Base-by-base conservation (phyloP, 2,797 vertebrate genomes). In the Mionectes olivaceus region DNA sequence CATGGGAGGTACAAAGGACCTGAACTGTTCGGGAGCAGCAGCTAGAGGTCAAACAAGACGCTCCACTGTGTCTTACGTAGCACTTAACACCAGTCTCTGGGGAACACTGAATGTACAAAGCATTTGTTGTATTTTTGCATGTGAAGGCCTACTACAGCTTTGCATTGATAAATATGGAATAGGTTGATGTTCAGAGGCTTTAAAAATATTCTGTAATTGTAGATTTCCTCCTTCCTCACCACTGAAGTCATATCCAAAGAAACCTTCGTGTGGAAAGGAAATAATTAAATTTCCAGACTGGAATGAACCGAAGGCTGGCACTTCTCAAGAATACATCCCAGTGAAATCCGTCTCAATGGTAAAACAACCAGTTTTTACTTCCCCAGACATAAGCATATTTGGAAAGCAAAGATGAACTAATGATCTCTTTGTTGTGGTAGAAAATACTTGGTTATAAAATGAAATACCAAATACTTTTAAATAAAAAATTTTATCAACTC, bases 151-250 rank as follows among this genome's bases (percentile, higher is more conserved):
- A 9, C 22, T 77, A 16, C 9, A 53, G n/a, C 41, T 94, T 81
- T 82, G 32, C 52, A 33, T 50, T 70, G 33, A 19, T 68, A 75
- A 74, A 80, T 47, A 63, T 5, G 25, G 59, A 64, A 35, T 32
- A 73, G 6, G 9, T 25, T 64, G 32, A 19, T 43, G 25, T 91
- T 96, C 52, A 64, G 25, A 83, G 44, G 35, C 28, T 57, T 49
- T 44, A 88, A 91, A 77, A 84, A 21, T 95, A 39, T 94, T 96
- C 37, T 97, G 68, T 91, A 35, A 75, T 97, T 98, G 44, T 96
- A 99, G 98, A 89, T 99, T 99, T 98, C 99, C 99, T 95, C 98
- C 98, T 83, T 97, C 98, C 32, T 99, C 99, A 27, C 99, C 99
- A 5, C 94, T 99, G 86, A 99, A 99, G 87, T 99, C 98, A 44